phyloP scores from a whole-genome alignment of 2,888 invertebrate genomes.

The Tuta absoluta region DNA sequence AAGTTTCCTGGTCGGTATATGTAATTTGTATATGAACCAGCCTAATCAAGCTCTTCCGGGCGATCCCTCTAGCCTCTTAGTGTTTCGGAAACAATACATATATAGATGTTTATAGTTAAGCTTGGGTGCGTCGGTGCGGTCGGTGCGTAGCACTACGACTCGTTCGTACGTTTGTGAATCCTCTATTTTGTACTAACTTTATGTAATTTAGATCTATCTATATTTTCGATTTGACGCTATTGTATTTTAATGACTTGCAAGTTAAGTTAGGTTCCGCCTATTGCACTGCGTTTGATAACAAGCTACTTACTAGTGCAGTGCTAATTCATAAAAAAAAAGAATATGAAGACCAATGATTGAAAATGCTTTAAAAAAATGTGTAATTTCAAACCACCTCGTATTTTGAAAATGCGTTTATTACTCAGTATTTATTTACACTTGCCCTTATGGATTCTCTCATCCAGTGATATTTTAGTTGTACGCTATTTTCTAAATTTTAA shows the following conservation, averaged over 20 bases:
- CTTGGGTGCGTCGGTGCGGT: slow-evolving; percentile 29
- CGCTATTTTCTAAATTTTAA: slow-evolving; percentile 53
- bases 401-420: slow-evolving; percentile 25
- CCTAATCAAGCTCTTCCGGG: no score
- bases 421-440: slow-evolving; percentile 43
- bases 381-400: slow-evolving; percentile 20
- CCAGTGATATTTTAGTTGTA: slow-evolving; percentile 59
- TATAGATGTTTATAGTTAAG: slow-evolving; percentile 25
- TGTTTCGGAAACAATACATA: slow-evolving; percentile 25
- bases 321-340: not conserved
- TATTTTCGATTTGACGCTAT: slow-evolving; percentile 31
- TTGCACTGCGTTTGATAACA: slow-evolving; percentile 12
- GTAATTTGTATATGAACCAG: no score
- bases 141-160: slow-evolving; percentile 29
- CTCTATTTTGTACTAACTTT: slow-evolving; percentile 34
- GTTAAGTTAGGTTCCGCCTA: slow-evolving; percentile 18
- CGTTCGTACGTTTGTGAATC: slow-evolving; percentile 27
- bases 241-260: slow-evolving; percentile 24
- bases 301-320: slow-evolving; percentile 8
- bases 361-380: slow-evolving; percentile 18
- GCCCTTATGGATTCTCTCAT: slow-evolving; percentile 58
- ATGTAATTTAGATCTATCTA: slow-evolving; percentile 31
- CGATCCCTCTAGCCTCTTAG: not conserved
- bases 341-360: not conserved
- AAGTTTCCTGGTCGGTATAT: no score